Base-by-base conservation (phyloP, 2,113 vertebrate genomes). In the Dasyprocta punctata region DNA sequence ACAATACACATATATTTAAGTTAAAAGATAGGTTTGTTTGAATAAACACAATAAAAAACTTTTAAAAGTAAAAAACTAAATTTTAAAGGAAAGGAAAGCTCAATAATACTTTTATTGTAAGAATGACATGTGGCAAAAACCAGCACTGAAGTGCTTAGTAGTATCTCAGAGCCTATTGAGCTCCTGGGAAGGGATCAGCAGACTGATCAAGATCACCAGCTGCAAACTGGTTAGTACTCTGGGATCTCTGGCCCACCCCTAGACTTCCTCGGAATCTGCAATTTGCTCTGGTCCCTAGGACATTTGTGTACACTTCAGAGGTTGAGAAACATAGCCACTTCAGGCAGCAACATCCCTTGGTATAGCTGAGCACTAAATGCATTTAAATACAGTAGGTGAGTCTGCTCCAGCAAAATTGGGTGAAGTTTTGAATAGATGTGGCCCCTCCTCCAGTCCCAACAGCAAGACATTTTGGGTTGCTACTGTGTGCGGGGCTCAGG, bases 291-390 rank as follows among this genome's bases (percentile, higher is more conserved):
- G 19, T 65, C 77, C 81, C 44, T 14, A 30, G 28, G 30, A 75
- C 56, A 30, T 41, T 52, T 7, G 11, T 36, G 3, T 1, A 24
- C 10, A 30, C 33, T 75, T 56, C 44, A 13, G 89, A 86, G 52
- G 75, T 49, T 41, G 56, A 96, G 97, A 95, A 86, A 60, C 1
- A 44, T 26, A 90, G 92, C 92, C 65, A 49, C 54, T 1, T 16
- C 30, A 44, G 65, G 28, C 7, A 60, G 24, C 10, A 60, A 49
- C 5, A 0, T 61, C 54, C 54, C 33, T 0, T 2, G 4, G 6
- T 58, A 33, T 3, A 41, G 81, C 47, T 44, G 67, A 22, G 36
- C 4, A 44, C 63, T 52, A 9, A 36, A 36, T 80, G 54, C 56
- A 33, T 75, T 75, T 65, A n/a, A 69, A 67, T 38, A n/a, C 28